Conservation (phyloP, 2,113 vertebrate genomes). For the Microcebus murinus region DNA sequence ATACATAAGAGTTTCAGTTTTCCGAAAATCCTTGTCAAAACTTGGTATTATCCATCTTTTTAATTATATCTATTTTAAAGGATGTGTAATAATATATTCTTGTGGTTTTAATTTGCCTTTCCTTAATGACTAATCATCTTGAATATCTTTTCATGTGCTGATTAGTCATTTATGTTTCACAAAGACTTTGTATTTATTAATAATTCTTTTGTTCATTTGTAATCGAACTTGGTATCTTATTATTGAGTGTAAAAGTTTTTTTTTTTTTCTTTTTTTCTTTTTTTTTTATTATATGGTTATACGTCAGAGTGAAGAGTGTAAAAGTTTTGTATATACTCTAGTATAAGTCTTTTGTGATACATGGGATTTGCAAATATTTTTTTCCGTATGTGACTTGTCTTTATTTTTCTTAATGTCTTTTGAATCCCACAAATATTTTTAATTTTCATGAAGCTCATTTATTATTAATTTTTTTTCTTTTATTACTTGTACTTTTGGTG, state of each 20-base stretch:
- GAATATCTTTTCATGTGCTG: neutral
- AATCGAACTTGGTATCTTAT: neutral
- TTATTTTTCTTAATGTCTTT: neutral
- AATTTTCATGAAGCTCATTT: neutral
- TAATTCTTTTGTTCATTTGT: neutral
- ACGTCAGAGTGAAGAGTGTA: too few relatives aligned
- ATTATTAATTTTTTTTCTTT: slow-evolving; percentile 11
- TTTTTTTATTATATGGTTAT: too few relatives aligned
- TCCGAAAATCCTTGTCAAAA: neutral
- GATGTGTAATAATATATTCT: neutral
- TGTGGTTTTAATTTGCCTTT: slow-evolving; percentile 17
- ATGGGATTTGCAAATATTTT: neutral
- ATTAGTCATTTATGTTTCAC: neutral
- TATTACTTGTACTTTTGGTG: neutral
- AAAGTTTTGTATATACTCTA: neutral
- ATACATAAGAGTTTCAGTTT: neutral
- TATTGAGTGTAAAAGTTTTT: neutral
- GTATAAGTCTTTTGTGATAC: neutral
- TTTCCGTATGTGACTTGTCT: neutral
- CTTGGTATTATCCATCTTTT: neutral
- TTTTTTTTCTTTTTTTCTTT: too few relatives aligned
- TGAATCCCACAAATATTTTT: neutral
- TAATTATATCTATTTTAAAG: neutral
- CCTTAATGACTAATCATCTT: neutral
- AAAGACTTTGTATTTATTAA: neutral